Evolutionary conservation across 2,888 invertebrate species (phyloP).

Genomic region (Automeris io): DNA sequence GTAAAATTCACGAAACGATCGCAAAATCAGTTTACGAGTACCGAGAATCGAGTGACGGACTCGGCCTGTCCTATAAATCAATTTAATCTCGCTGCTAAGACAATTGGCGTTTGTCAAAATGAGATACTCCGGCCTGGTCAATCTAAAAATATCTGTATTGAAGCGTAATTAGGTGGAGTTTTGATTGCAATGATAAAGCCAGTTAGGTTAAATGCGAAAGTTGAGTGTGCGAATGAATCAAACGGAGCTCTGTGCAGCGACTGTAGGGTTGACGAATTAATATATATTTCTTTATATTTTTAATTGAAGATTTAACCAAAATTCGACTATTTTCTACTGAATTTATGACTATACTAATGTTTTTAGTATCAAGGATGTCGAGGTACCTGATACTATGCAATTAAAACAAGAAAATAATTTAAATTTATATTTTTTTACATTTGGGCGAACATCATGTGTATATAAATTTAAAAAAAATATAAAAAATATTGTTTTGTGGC

Average conservation of each 20-base stretch:
- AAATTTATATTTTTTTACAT: no score
- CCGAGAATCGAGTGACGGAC: slow-evolving; percentile 55
- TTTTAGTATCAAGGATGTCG: no score
- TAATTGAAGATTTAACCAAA: no score
- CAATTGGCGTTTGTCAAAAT: slow-evolving; percentile 41
- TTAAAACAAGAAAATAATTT: no score
- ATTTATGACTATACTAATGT: no score
- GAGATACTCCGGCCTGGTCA: not conserved
- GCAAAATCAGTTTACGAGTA: slow-evolving; percentile 51
- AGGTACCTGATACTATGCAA: no score
- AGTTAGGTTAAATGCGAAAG: slow-evolving; percentile 26
- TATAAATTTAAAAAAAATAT: no score
- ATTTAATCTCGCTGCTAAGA: slow-evolving; percentile 62
- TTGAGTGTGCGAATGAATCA: slow-evolving; percentile 52
- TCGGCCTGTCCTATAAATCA: slow-evolving; percentile 62
- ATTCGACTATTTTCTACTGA: no score
- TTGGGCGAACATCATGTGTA: no score
- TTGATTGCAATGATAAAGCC: slow-evolving; percentile 12
- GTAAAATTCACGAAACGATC: slow-evolving; percentile 37
- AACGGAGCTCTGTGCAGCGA: slow-evolving; percentile 29
- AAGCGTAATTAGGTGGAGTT: slow-evolving; percentile 14
- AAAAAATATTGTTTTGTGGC: no score
- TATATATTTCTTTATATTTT: not conserved
- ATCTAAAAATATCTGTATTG: slow-evolving; percentile 1
- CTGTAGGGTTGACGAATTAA: slow-evolving; percentile 13